Base-by-base conservation (phyloP, 92 coral and sea anemone genomes). In the Porites rus region DNA sequence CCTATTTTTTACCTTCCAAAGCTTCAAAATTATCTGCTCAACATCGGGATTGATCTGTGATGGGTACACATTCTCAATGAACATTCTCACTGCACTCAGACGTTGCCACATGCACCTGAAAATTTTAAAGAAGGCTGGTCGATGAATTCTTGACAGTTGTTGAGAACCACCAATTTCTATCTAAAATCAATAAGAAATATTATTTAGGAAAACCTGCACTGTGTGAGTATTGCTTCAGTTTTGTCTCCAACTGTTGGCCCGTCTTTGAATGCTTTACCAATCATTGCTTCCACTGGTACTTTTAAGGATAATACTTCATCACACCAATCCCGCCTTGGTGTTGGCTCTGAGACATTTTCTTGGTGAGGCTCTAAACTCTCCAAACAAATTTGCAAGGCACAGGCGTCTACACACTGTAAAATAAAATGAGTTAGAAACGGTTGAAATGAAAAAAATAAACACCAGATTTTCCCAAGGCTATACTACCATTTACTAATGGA, bases 311-410 rank as follows among this genome's bases (percentile, higher is more conserved):
- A 91, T 77, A 95, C 96, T 10, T 62, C 58, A 77, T 93, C 94
- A 74, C 98, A 95, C 98, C 98, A 95, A 46, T 61, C 52, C 51
- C 21, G 66, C 81, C 95, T 84, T 61, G 46, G 75, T 6, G 81
- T 62, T 16, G 62, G 58, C 66, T 69, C 84, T 16, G 87, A 74
- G 50, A 95, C 71, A 77, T 85, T 85, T 21, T 77, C 80, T 38
- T 69, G 78, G 16, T 13, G 11, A 17, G 96, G 96, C 59, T 88
- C 93, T 89, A 95, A 61, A 68, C 91, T 84, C 25, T 88, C 78
- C 46, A 95, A 84, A 82, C 98, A 93, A 79, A 87, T 86, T 18
- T 88, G 93, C 7, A 95, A 87, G 19, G 96, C 96, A 2, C 89
- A 90, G 10, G 79, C 96, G 75, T 95, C 98, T 65, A 93, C 77